Base-by-base conservation (phyloP, 2,888 invertebrate species). In the Brachynemurus nebulosus region DNA sequence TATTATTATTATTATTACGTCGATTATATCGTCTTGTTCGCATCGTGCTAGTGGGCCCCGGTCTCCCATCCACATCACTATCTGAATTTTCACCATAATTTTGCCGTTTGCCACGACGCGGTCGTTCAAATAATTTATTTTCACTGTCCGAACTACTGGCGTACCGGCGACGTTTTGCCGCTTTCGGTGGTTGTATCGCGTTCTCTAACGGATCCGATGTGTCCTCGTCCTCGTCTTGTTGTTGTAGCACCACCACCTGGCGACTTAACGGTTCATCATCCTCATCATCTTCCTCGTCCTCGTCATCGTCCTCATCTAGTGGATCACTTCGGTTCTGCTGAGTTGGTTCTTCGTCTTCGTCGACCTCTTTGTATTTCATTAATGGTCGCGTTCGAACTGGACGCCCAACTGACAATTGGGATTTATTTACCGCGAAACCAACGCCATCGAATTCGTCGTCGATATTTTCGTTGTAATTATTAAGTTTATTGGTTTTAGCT, bases 271-370 rank as follows among this genome's bases (percentile, higher is more conserved):
- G 58, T 43, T 56, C 58, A 47, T 62, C 55, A 30, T 55, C 55
- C 39, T 57, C 53, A 14, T 44, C 38, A 44, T 45, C 45, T 45
- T 34, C 41, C 40, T 40, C 33, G 37, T 41, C 48, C 46, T 47
- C 43, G 40, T 46, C 14, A 41, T 45, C 35, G 45, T 48, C 27
- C 30, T 47, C 48, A 45, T 47, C 18, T 47, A 48, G 12, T 46
- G 47, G 14, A 11, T 61, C 60, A 55, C 68, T 67, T 51, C 67
- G 68, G 53, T 68, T 68, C 38, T 51, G 53, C n/a, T 53, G 51
- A 4, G 52, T 53, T 17, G 55, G 54, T 11, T 55, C 54, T 6
- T 55, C 54, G 14, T 55, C 55, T 19, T 56, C 54, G 5, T 51
- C 52, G 16, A 51, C 30, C n/a, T 14, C 14, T 9, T 30, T 14